Conservation (phyloP, 2,797 vertebrate genomes). For the Hyperoplus immaculatus region DNA sequence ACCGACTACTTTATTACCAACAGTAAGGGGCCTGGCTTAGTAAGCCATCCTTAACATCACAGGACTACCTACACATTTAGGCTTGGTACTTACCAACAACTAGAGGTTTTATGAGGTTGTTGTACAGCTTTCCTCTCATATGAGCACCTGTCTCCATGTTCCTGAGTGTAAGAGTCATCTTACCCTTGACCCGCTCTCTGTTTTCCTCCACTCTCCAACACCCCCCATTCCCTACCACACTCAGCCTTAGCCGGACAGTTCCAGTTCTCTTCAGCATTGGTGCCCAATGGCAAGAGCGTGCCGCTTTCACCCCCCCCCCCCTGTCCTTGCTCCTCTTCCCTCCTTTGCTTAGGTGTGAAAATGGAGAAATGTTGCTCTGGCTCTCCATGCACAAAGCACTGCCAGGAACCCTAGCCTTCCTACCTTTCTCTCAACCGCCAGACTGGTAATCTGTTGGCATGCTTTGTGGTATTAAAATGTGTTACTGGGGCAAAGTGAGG, state of each 20-base stretch:
- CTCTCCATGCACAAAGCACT: conserved; percentile 20
- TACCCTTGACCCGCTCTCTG: conserved; percentile 62
- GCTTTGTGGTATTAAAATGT: conserved; percentile 66
- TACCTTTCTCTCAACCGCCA: conserved; percentile 39
- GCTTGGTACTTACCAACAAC: conserved; percentile 52
- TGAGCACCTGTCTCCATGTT: conserved; percentile 57
- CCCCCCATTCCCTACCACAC: conserved; percentile 5
- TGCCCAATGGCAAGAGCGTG: conserved; percentile 18
- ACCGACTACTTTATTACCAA: conserved; percentile 41
- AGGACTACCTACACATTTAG: conserved; percentile 41
- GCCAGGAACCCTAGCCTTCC: conserved; percentile 45
- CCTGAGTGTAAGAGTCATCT: conserved; percentile 61
- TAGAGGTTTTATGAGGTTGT: conserved; percentile 44
- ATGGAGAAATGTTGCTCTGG: conserved; percentile 41
- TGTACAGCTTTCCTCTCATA: conserved; percentile 40
- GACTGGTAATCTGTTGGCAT: conserved; percentile 71
- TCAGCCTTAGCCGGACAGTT: conserved; percentile 48
- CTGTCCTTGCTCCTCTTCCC: conserved; percentile 23
- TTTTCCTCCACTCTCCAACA: conserved; percentile 38
- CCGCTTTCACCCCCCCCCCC: conserved; percentile 4
- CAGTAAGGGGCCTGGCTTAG: conserved; percentile 14
- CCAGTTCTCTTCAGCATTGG: conserved; percentile 54
- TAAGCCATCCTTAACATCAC: conserved; percentile 41
- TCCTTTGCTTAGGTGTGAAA: conserved; percentile 35
- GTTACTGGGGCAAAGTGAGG: conserved; percentile 74